Evolutionary conservation across 2,797 vertebrate genomes (phyloP).

Genomic region (Cuniculus paca): DNA sequence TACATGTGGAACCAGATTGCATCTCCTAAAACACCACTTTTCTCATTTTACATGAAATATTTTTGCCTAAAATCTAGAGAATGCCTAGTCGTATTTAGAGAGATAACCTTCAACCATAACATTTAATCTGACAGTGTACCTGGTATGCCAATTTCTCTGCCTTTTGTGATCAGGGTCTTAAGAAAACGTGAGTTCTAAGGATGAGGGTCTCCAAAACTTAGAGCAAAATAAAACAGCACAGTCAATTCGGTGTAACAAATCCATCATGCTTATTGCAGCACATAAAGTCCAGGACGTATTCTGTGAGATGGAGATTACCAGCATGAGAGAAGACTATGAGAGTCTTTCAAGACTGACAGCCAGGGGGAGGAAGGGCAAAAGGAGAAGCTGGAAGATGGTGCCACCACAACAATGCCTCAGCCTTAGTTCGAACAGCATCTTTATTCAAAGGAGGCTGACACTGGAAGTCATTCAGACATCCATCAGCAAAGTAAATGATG

Average conservation of each 20-base stretch:
- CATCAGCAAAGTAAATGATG: neutral
- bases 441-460: neutral
- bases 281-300: neutral
- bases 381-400: neutral
- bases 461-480: neutral
- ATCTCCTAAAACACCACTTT: neutral
- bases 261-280: neutral
- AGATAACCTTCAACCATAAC: slow-evolving; percentile 53
- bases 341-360: neutral
- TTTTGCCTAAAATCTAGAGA: slow-evolving; percentile 56
- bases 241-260: neutral
- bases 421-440: neutral
- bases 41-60: slow-evolving; percentile 39
- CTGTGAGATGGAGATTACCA: slow-evolving; percentile 6
- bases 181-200: slow-evolving; percentile 28
- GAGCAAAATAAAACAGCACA: slow-evolving; percentile 10
- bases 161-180: neutral
- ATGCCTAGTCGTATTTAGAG: slow-evolving; percentile 30
- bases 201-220: slow-evolving; percentile 37
- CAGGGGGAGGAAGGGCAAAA: neutral
- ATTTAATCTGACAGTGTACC: slow-evolving; percentile 49
- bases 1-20: slow-evolving; percentile 15
- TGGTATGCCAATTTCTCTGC: neutral
- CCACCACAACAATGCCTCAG: neutral
- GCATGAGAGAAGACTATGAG: neutral